phyloP scores from a whole-genome alignment of 2,888 invertebrate genomes.

The Drosophila pegasa region DNA sequence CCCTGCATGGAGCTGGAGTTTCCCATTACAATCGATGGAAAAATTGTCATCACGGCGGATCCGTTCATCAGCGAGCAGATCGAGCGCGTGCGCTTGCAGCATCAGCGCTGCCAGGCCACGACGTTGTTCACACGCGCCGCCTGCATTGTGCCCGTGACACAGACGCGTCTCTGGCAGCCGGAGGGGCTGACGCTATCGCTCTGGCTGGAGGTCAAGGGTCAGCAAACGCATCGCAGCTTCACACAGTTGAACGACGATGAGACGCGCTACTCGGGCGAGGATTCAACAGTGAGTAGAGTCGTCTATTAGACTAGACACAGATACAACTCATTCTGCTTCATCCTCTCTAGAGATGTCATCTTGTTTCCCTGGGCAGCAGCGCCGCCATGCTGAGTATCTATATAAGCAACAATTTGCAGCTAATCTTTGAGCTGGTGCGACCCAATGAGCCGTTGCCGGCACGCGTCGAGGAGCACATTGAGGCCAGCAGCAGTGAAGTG shows the following conservation, averaged over 20 bases:
- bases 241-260: slow-evolving; percentile 81
- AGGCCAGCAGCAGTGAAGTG: slow-evolving; percentile 26
- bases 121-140: slow-evolving; percentile 83
- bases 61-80: slow-evolving; percentile 77
- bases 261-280: slow-evolving; percentile 75
- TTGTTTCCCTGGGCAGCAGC: slow-evolving; percentile 84
- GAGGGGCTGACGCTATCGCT: slow-evolving; percentile 83
- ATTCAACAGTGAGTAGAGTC: slow-evolving; percentile 63
- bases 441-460: slow-evolving; percentile 77
- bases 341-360: slow-evolving; percentile 77
- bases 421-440: slow-evolving; percentile 81
- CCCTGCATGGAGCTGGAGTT: slow-evolving; percentile 83
- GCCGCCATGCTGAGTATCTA: slow-evolving; percentile 83
- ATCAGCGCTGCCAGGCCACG: slow-evolving; percentile 76
- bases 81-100: slow-evolving; percentile 82
- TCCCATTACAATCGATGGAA: slow-evolving; percentile 81
- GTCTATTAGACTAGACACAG: background rate
- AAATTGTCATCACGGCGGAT: slow-evolving; percentile 78
- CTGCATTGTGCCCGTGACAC: slow-evolving; percentile 83
- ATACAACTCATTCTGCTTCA: background rate
- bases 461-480: slow-evolving; percentile 66
- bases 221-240: slow-evolving; percentile 71
- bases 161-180: slow-evolving; percentile 80
- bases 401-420: slow-evolving; percentile 78
- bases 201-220: slow-evolving; percentile 82